phyloP scores from a whole-genome alignment of 2,113 vertebrate genomes.

The Glaucomys volans region DNA sequence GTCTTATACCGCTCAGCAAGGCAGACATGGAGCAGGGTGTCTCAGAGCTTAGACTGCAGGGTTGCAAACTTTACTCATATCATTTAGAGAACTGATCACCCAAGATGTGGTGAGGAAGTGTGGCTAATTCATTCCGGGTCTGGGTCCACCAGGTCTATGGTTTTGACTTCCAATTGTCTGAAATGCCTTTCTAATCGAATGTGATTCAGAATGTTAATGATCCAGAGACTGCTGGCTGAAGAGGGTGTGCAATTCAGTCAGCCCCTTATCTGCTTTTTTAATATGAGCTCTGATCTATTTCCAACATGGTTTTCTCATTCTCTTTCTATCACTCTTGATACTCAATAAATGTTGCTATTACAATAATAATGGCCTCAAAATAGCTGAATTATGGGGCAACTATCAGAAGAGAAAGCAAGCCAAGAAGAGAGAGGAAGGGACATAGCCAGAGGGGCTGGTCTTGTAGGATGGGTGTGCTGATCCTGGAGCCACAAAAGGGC shows the following conservation, averaged over 20 bases:
- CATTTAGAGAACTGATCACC: not conserved
- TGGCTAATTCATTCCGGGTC: conserved; percentile 25
- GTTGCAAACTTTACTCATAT: not conserved
- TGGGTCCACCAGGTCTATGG: conserved; percentile 52
- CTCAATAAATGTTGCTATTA: not conserved
- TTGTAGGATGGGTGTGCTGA: not conserved
- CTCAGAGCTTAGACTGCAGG: not conserved
- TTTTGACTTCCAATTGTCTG: conserved; percentile 78
- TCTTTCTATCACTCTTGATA: not conserved
- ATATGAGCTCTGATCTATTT: not conserved
- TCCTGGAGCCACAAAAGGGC: not conserved
- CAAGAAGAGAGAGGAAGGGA: conserved; percentile 51
- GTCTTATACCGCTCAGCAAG: not conserved
- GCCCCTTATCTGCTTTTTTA: not conserved
- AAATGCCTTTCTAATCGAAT: conserved; percentile 81
- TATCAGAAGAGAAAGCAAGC: conserved; percentile 72
- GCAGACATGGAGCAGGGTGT: not conserved
- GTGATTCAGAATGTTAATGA: conserved; percentile 82
- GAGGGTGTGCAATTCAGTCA: not conserved
- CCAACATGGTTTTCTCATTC: not conserved
- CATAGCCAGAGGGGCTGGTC: not conserved
- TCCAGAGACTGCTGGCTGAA: conserved; percentile 75
- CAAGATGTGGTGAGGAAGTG: not conserved
- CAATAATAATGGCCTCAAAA: conserved; percentile 3
- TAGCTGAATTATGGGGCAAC: not conserved